Percentiles rank a stretch among this genome's conserved stretches.
These are phyloP conservation scores for Amiota minor DNA, from an alignment of 2,888 invertebrate species.

Conservation along the genomic window DNA sequence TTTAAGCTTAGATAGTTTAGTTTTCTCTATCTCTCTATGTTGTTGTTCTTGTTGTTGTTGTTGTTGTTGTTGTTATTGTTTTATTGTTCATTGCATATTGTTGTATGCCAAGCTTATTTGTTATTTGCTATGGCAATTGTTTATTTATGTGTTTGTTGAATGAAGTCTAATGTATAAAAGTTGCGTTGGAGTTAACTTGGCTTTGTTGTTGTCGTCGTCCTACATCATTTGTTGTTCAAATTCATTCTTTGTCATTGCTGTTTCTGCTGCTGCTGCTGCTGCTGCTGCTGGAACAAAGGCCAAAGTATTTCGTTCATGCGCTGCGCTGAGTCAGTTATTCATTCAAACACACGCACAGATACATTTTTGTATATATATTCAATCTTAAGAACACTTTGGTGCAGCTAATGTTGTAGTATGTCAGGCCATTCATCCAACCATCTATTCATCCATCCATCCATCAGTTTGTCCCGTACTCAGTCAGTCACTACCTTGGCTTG, in stretches of 20 bases:
- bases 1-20: slow-evolving; percentile 17
- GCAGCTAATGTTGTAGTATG: not conserved
- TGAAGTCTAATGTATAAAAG: slow-evolving; percentile 34
- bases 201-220: not conserved
- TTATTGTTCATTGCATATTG: slow-evolving; percentile 33
- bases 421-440: too few relatives aligned
- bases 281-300: slow-evolving; percentile 38
- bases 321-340: slow-evolving; percentile 36
- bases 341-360: slow-evolving; percentile 7
- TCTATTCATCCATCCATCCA: not conserved
- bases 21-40: not conserved
- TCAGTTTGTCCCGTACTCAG: slow-evolving; percentile 43
- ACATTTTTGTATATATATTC: not conserved
- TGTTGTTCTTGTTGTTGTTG: slow-evolving; percentile 37
- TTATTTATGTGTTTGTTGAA: slow-evolving; percentile 44
- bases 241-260: too few relatives aligned
- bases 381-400: not conserved
- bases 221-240: slow-evolving; percentile 5
- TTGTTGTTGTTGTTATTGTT: slow-evolving; percentile 25
- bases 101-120: slow-evolving; percentile 55
- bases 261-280: too few relatives aligned
- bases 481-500: slow-evolving; percentile 29
- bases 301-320: slow-evolving; percentile 18
- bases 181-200: slow-evolving; percentile 53
- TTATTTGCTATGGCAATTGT: slow-evolving; percentile 51